phyloP scores from a whole-genome alignment of 2,797 vertebrate genomes.

The Anas capensis region DNA sequence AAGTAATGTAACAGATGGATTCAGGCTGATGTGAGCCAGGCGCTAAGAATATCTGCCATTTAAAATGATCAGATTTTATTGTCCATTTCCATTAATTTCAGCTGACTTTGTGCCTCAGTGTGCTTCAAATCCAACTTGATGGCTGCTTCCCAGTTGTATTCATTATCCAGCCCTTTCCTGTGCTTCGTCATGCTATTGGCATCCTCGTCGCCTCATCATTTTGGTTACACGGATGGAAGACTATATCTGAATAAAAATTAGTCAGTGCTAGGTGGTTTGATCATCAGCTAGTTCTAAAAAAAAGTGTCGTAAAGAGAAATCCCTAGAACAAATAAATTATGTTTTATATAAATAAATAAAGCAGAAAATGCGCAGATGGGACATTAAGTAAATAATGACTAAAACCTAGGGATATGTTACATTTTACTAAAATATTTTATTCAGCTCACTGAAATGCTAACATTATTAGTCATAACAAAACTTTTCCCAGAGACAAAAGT shows the following conservation, averaged over 20 bases:
- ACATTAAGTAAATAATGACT: background rate
- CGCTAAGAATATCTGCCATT: slow-evolving; percentile 28
- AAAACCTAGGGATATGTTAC: background rate
- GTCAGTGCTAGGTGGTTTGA: background rate
- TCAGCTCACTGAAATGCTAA: background rate
- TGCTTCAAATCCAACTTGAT: background rate
- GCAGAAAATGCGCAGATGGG: background rate
- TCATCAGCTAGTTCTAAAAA: background rate
- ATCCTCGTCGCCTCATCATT: background rate
- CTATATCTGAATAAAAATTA: background rate
- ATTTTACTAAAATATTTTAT: background rate
- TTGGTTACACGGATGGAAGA: background rate
- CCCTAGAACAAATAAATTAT: background rate
- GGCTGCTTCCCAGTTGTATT: background rate
- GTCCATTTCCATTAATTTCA: background rate
- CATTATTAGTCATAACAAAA: background rate
- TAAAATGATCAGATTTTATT: slow-evolving; percentile 22
- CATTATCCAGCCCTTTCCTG: background rate
- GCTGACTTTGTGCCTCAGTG: background rate
- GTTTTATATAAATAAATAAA: background rate
- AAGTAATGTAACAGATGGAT: background rate
- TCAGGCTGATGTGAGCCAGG: background rate
- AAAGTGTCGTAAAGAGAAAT: background rate
- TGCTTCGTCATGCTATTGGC: background rate
- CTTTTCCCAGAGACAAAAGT: background rate